A percentile compares a stretch with the other conserved stretches of the same genome.
Conservation (phyloP, 2,888 invertebrate species). For the Drepanosiphum platanoidis region DNA sequence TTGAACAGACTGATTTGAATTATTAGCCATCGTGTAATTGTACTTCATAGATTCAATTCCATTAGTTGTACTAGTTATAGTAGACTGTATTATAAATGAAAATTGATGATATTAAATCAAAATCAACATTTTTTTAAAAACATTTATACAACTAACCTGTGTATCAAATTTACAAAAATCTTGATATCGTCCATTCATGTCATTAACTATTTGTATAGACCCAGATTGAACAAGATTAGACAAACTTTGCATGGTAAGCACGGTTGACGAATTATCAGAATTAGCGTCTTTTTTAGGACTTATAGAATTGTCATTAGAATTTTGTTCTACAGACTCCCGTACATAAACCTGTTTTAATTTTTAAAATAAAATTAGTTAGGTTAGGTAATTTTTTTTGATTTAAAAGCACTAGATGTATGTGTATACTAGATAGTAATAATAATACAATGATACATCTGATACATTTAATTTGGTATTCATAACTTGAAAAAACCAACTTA, state of each 20-base stretch:
- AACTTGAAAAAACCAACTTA: not conserved
- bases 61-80: constrained; percentile 52
- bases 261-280: constrained; percentile 24
- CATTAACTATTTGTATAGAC: constrained; percentile 68
- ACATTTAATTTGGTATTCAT: too few relatives aligned
- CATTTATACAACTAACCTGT: constrained; percentile 66
- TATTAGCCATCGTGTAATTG: constrained; percentile 42
- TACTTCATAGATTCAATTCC: constrained; percentile 54
- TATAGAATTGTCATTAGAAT: not conserved
- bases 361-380: not conserved
- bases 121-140: not conserved
- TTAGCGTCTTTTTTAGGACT: constrained; percentile 10
- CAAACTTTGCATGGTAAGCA: constrained; percentile 64
- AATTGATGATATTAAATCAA: not conserved
- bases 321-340: constrained; percentile 12
- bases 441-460: not conserved
- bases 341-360: constrained; percentile 62
- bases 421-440: not conserved
- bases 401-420: not conserved
- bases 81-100: not conserved
- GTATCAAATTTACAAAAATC: constrained; percentile 68
- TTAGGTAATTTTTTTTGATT: not conserved
- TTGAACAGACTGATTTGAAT: constrained; percentile 24
- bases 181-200: constrained; percentile 41
- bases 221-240: constrained; percentile 66